Evolutionary conservation across 2,888 invertebrate genomes (phyloP).

Genomic region (Caenorhabditis macrosperma): DNA sequence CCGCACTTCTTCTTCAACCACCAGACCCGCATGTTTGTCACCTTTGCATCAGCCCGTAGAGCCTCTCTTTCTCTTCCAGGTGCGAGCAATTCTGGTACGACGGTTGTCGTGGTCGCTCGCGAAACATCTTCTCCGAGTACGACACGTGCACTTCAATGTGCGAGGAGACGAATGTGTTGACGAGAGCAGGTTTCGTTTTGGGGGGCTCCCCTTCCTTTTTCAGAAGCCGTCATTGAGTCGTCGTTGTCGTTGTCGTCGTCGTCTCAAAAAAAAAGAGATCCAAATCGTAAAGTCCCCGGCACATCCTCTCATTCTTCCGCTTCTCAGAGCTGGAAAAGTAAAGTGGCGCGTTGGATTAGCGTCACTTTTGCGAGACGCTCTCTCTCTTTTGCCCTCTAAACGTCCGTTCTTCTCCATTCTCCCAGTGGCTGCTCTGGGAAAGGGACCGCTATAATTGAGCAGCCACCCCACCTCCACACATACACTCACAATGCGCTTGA

Average conservation of each 20-base stretch:
- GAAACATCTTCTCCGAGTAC: constrained; percentile 75
- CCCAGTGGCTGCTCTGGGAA: constrained; percentile 16
- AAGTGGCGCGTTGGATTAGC: constrained; percentile 34
- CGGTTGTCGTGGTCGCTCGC: constrained; percentile 70
- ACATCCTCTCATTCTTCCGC: constrained; percentile 32
- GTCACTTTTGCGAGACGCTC: constrained; percentile 10
- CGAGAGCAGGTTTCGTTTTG: constrained; percentile 70
- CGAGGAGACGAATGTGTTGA: constrained; percentile 74
- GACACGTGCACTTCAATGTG: constrained; percentile 76
- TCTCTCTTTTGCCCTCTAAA: no score
- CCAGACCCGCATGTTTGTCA: constrained; percentile 65
- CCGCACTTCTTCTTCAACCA: constrained; percentile 76
- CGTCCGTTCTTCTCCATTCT: no score
- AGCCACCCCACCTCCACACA: constrained; percentile 22
- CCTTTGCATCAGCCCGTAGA: not conserved
- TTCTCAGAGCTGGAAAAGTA: constrained; percentile 29
- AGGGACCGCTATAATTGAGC: constrained; percentile 10
- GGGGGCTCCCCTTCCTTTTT: not conserved
- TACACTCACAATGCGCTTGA: no score
- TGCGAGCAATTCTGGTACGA: constrained; percentile 76
- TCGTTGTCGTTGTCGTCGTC: no score
- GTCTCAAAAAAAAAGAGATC: not conserved
- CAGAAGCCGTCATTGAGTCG: not conserved
- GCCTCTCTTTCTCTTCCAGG: constrained; percentile 32
- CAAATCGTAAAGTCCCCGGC: constrained; percentile 24